Evolutionary conservation across 2,888 invertebrate genomes (phyloP).

Genomic region (Caenorhabditis virilis): DNA sequence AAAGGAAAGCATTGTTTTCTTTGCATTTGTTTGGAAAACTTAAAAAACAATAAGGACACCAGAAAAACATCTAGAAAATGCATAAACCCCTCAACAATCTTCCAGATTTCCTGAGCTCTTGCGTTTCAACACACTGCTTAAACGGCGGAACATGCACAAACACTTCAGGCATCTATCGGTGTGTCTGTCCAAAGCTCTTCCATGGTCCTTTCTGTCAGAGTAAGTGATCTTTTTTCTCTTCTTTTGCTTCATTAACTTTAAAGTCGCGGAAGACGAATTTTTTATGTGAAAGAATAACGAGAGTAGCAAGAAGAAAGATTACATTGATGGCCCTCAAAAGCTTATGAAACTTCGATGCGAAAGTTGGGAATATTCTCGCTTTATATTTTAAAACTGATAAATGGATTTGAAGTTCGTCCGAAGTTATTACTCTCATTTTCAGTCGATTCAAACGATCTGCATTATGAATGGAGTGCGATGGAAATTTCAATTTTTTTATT

Average conservation of each 20-base stretch:
- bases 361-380: no score
- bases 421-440: no score
- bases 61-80: neutral
- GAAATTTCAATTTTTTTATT: constrained; percentile 30
- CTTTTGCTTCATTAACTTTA: neutral
- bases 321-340: constrained; percentile 1
- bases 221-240: constrained; percentile 4
- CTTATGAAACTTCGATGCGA: no score
- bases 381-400: no score
- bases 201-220: constrained; percentile 44
- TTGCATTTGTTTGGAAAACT: no score
- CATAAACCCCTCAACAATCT: neutral
- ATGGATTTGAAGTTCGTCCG: no score
- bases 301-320: constrained; percentile 5
- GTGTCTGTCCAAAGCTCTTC: constrained; percentile 26
- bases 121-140: constrained; percentile 33
- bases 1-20: no score
- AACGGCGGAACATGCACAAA: constrained; percentile 37
- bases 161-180: constrained; percentile 19
- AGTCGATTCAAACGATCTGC: constrained; percentile 31
- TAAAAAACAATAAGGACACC: neutral
- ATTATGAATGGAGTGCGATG: constrained; percentile 27
- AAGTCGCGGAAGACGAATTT: neutral
- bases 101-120: constrained; percentile 39
- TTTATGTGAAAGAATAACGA: constrained; percentile 7